Evolutionary conservation across 2,888 invertebrate genomes (phyloP).

Genomic region (Pheosia tremula): DNA sequence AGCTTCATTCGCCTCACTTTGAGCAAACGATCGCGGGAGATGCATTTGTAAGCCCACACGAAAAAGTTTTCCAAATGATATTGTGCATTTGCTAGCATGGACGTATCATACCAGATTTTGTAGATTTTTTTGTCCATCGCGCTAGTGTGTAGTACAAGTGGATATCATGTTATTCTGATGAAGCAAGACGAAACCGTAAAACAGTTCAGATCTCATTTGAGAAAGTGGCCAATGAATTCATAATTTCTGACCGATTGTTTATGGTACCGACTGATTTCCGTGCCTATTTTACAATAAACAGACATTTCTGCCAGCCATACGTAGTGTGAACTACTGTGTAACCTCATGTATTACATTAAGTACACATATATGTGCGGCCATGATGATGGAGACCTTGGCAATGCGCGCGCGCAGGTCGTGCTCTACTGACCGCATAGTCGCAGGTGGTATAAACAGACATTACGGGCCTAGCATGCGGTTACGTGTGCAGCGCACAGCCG

Average conservation of each 20-base stretch:
- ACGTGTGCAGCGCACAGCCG: not conserved
- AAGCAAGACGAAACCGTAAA: too few species aligned
- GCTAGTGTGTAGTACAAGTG: too few species aligned
- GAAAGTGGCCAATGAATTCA: too few species aligned
- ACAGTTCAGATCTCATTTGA: too few species aligned
- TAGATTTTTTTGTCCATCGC: too few species aligned
- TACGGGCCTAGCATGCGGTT: not conserved
- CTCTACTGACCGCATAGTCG: conserved; percentile 33
- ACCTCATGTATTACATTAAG: not conserved
- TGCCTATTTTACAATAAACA: too few species aligned
- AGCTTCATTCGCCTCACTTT: not conserved
- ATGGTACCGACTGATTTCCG: too few species aligned
- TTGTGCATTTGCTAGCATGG: not conserved
- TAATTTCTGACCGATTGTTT: too few species aligned
- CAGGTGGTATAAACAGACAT: not conserved
- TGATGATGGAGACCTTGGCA: conserved; percentile 44
- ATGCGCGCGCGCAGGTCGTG: conserved; percentile 41
- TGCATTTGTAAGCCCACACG: not conserved
- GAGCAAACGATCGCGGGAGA: not conserved
- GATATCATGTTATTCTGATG: too few species aligned
- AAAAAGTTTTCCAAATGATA: not conserved
- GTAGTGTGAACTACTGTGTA: too few species aligned
- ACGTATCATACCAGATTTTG: too few species aligned
- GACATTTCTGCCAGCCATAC: too few species aligned
- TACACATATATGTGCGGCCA: not conserved